phyloP scores from a whole-genome alignment of 2,797 vertebrate genomes.

The Cheirogaleus major region DNA sequence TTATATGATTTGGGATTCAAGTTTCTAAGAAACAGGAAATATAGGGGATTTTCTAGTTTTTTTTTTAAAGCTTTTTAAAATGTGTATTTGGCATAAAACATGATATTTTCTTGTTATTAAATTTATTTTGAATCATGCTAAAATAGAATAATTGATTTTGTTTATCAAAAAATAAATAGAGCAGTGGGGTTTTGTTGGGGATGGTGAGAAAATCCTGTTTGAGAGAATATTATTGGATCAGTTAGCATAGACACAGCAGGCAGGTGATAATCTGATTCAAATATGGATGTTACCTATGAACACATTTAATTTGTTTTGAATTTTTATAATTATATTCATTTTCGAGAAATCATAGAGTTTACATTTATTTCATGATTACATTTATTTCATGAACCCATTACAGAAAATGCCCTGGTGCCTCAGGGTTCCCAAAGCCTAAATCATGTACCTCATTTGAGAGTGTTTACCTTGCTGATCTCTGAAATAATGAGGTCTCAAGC shows the following conservation, averaged over 20 bases:
- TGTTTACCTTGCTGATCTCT: slow-evolving; percentile 32
- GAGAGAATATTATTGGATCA: slow-evolving; percentile 7
- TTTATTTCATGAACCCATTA: slow-evolving; percentile 52
- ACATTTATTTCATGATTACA: slow-evolving; percentile 28
- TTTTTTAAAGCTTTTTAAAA: neutral
- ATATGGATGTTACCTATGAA: neutral
- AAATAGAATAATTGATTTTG: slow-evolving; percentile 17
- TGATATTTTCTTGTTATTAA: neutral
- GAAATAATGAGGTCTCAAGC: slow-evolving; percentile 44
- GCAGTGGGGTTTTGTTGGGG: neutral
- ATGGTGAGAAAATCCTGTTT: slow-evolving; percentile 1
- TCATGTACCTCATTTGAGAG: slow-evolving; percentile 5
- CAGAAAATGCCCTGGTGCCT: slow-evolving; percentile 31
- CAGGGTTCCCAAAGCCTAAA: slow-evolving; percentile 19
- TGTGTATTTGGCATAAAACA: neutral
- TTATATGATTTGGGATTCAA: neutral
- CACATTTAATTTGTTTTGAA: slow-evolving; percentile 52
- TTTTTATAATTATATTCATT: slow-evolving; percentile 55
- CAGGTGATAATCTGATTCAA: slow-evolving; percentile 34
- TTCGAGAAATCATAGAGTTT: slow-evolving; percentile 4
- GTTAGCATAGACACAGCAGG: neutral
- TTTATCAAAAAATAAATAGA: slow-evolving; percentile 4
- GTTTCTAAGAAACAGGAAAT: neutral
- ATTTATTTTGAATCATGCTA: slow-evolving; percentile 14
- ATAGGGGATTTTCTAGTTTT: neutral